These are phyloP conservation scores for Tachyglossus aculeatus DNA, from an alignment of 2,797 vertebrate species.

Conservation along the genomic window DNA sequence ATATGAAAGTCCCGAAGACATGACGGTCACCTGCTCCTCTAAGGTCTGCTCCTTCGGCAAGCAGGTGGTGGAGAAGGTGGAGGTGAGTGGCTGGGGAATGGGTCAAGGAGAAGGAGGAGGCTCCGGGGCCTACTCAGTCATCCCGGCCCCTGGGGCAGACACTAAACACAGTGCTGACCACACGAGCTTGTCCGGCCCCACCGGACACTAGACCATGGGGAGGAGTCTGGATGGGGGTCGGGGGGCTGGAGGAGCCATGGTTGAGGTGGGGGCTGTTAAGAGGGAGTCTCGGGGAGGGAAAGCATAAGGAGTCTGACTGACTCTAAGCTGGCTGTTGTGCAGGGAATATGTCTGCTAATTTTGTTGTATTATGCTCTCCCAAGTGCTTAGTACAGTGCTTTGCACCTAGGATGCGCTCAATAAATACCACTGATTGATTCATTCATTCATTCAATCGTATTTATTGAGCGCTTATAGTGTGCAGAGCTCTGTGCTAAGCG, in stretches of 20 bases:
- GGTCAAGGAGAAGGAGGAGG: neutral
- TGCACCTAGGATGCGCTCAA: no score
- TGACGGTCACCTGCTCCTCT: slow-evolving; percentile 72
- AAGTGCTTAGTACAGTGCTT: no score
- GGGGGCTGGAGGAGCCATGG: neutral
- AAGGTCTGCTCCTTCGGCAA: slow-evolving; percentile 74
- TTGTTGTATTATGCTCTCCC: no score
- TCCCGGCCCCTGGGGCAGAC: neutral
- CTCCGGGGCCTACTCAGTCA: neutral
- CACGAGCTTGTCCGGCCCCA: neutral
- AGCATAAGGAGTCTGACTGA: neutral
- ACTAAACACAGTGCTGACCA: neutral
- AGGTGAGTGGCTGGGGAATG: slow-evolving; percentile 52
- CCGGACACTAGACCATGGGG: no score
- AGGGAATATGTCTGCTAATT: no score
- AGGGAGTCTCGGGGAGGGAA: neutral
- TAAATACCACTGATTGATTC: no score
- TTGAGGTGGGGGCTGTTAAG: neutral
- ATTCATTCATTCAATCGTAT: no score
- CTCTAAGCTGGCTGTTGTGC: no score
- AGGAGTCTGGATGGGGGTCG: neutral
- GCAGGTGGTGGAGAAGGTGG: slow-evolving; percentile 74
- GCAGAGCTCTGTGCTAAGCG: no score
- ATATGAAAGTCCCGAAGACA: slow-evolving; percentile 69
- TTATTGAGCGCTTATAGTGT: no score